Evolutionary conservation across 2,113 vertebrate genomes (phyloP).

Genomic region (Rhabdornis inornatus): DNA sequence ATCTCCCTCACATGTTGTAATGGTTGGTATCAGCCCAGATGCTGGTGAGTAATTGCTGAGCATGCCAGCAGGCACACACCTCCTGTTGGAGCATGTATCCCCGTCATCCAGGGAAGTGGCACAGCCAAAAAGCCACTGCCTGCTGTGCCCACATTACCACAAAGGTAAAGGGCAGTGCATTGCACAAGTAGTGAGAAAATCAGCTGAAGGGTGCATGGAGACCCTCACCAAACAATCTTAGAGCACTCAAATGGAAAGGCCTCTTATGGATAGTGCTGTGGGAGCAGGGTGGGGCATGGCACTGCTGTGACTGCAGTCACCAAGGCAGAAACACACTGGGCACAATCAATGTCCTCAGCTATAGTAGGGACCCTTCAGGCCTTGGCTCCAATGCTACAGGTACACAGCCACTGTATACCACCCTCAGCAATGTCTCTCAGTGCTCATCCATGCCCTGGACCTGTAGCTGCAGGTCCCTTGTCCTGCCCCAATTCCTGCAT

Average conservation of each 20-base stretch:
- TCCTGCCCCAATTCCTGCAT: not conserved
- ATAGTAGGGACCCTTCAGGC: accelerated
- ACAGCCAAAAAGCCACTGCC: not conserved
- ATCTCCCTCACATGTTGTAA: constrained; percentile 36
- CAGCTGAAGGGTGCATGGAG: not conserved
- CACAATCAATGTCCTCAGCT: not conserved
- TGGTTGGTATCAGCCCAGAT: constrained; percentile 48
- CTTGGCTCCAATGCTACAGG: not conserved
- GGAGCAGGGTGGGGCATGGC: not conserved
- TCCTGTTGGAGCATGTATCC: not conserved
- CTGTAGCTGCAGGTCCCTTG: not conserved
- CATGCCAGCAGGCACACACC: not conserved
- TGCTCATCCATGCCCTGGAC: not conserved
- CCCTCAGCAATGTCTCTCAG: accelerated
- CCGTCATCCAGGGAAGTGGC: not conserved
- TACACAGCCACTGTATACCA: no score
- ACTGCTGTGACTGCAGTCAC: not conserved
- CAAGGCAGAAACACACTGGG: not conserved
- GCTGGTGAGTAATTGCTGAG: constrained; percentile 16
- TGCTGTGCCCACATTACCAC: not conserved
- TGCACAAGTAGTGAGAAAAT: not conserved
- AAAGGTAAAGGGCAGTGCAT: not conserved
- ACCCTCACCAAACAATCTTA: not conserved
- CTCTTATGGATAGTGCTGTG: not conserved
- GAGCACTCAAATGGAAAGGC: not conserved